phyloP scores from a whole-genome alignment of 92 coral and sea anemone genomes.

The Umimayanthus chanpuru region DNA sequence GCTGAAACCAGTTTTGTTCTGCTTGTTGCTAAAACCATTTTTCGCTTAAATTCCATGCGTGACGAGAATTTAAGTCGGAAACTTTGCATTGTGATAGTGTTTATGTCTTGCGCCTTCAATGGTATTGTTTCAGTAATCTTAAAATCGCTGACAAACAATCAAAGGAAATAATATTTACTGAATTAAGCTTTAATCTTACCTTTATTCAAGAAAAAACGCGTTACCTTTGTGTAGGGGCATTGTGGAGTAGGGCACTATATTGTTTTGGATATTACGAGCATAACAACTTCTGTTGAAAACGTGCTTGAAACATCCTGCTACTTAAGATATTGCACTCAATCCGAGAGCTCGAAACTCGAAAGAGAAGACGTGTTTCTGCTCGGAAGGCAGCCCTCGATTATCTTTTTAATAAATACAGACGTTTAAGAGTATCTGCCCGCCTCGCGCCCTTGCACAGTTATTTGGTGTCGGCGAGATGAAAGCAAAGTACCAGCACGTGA shows the following conservation, averaged over 20 bases:
- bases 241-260: background rate
- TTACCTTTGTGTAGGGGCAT: background rate
- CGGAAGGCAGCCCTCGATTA: background rate
- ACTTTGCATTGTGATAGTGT: background rate
- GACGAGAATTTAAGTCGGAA: background rate
- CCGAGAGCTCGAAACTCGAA: background rate
- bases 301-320: background rate
- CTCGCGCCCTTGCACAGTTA: background rate
- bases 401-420: conserved; percentile 11
- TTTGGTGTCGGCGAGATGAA: conserved; percentile 37
- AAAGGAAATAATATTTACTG: background rate
- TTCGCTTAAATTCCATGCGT: conserved; percentile 14
- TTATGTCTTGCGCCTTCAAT: conserved; percentile 6
- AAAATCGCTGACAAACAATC: conserved; percentile 33
- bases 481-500: conserved; percentile 4
- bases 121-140: conserved; percentile 33
- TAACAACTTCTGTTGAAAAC: background rate
- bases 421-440: background rate
- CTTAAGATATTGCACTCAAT: conserved; percentile 1
- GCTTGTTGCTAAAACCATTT: background rate
- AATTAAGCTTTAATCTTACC: background rate
- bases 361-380: background rate
- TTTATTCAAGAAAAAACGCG: background rate
- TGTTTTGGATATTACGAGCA: background rate
- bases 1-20: background rate